A percentile compares a stretch with the other conserved stretches of the same genome.
Conservation (phyloP, 2,113 vertebrate genomes). For the Nerophis ophidion region DNA sequence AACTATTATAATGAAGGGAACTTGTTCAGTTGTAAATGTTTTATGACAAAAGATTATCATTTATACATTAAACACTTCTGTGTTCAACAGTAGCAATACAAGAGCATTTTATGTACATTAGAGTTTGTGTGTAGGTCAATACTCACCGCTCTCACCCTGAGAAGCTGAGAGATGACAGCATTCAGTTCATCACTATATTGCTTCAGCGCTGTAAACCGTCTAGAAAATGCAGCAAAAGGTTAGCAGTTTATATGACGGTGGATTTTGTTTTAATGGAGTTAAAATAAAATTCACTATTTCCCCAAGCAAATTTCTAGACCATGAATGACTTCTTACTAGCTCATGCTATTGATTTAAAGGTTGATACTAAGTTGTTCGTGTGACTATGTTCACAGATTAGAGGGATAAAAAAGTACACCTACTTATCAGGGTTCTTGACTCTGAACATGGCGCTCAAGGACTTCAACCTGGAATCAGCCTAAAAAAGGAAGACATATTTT, state of each 20-base stretch:
- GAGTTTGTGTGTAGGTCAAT: not conserved
- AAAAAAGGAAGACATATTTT: constrained; percentile 28
- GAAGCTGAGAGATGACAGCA: constrained; percentile 84
- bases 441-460: constrained; percentile 91
- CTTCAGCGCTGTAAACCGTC: constrained; percentile 86
- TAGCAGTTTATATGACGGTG: no score
- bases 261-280: no score
- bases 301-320: no score
- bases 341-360: no score
- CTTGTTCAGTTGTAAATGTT: not conserved
- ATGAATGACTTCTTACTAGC: no score
- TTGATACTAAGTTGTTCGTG: no score
- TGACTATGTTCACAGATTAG: not conserved
- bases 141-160: constrained; percentile 90
- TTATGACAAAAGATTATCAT: not conserved
- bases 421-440: constrained; percentile 96
- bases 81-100: not conserved
- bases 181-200: constrained; percentile 90
- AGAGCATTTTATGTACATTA: not conserved
- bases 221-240: constrained; percentile 59
- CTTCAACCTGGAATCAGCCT: constrained; percentile 93
- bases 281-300: not conserved
- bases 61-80: not conserved
- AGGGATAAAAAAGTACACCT: constrained; percentile 54
- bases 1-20: not conserved